Evolutionary conservation across 2,797 vertebrate species (phyloP).

Genomic region (Botia almorhae): DNA sequence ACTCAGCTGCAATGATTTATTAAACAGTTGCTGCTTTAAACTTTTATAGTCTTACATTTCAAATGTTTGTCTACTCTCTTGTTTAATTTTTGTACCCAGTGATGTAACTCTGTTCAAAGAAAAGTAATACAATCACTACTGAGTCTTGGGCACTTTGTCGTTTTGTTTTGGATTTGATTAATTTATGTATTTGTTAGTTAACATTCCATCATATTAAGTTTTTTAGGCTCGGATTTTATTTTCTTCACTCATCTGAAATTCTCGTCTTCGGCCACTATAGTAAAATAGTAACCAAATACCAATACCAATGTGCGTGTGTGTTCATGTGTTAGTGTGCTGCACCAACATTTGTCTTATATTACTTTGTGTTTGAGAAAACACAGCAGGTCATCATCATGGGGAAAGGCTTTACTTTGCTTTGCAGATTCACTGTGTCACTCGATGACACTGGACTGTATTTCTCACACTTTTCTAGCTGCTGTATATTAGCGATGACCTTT

Average conservation of each 20-base stretch:
- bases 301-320: constrained; percentile 9
- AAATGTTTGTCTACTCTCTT: constrained; percentile 42
- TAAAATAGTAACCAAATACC: constrained; percentile 47
- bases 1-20: constrained; percentile 46
- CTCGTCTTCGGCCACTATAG: constrained; percentile 28
- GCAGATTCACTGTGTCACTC: too few species aligned
- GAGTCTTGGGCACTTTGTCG: constrained; percentile 24
- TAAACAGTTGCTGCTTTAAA: constrained; percentile 39
- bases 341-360: too few species aligned
- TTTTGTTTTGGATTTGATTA: constrained; percentile 41
- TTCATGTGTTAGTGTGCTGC: neutral
- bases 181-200: constrained; percentile 59
- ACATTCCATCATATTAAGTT: constrained; percentile 41
- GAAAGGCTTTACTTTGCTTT: too few species aligned
- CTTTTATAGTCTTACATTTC: constrained; percentile 44
- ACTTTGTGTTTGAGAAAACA: too few species aligned
- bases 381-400: too few species aligned
- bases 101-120: constrained; percentile 23
- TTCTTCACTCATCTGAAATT: constrained; percentile 23
- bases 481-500: too few species aligned
- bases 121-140: constrained; percentile 13
- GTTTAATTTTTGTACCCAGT: constrained; percentile 38
- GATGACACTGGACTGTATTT: too few species aligned
- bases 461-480: too few species aligned
- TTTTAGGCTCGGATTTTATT: too few species aligned